Percentiles rank a stretch among this genome's conserved stretches.
Conservation (phyloP, 2,888 invertebrate species). For the Amiota communis region DNA sequence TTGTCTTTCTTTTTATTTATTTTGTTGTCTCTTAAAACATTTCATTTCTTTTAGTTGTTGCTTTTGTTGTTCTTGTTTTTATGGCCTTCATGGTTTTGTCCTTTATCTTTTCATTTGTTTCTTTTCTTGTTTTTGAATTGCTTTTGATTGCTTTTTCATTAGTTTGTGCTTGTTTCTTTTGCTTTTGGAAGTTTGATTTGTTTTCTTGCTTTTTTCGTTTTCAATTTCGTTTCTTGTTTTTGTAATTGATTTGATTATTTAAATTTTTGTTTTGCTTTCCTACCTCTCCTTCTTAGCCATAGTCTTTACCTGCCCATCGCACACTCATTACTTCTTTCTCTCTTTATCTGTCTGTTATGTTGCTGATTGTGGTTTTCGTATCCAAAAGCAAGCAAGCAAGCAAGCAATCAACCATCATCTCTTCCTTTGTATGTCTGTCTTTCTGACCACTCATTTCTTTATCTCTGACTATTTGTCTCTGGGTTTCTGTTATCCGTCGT, state of each 20-base stretch:
- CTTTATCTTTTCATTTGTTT: conserved; percentile 45
- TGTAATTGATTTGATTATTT: neutral
- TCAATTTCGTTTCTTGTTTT: neutral
- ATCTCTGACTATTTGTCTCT: too few relatives aligned
- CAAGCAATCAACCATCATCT: too few relatives aligned
- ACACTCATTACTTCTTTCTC: too few relatives aligned
- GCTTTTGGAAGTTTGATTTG: neutral
- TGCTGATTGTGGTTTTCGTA: neutral
- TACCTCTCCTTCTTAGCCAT: too few relatives aligned
- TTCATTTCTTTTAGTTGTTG: neutral
- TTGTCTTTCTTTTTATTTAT: neutral
- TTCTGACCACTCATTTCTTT: neutral
- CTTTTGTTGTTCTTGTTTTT: conserved; percentile 39
- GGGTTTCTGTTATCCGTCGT: too few relatives aligned
- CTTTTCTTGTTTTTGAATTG: conserved; percentile 44
- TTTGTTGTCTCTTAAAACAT: conserved; percentile 7
- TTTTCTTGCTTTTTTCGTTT: too few relatives aligned
- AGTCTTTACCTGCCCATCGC: too few relatives aligned
- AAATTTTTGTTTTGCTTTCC: too few relatives aligned
- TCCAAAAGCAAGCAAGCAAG: too few relatives aligned
- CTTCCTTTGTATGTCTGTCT: neutral
- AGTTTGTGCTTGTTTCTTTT: neutral
- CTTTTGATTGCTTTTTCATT: conserved; percentile 1
- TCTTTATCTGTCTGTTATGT: neutral
- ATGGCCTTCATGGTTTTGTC: conserved; percentile 51